A percentile compares a stretch with the other conserved stretches of the same genome.
phyloP scores from a whole-genome alignment of 1,140 invertebrate genomes.

The Hyphantria cunea region DNA sequence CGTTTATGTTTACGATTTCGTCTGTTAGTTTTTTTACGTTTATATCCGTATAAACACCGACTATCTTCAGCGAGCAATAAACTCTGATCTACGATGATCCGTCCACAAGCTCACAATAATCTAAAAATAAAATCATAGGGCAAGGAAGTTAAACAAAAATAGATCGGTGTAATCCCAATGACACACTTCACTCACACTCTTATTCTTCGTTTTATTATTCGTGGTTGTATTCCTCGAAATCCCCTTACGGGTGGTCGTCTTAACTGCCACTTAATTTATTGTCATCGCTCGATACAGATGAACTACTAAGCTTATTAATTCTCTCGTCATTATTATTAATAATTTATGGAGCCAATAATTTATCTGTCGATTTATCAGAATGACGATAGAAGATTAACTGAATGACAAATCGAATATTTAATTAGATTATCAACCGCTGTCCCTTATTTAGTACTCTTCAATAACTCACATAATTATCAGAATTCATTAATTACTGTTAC shows the following conservation, averaged over 20 bases:
- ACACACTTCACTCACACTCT: slow-evolving; percentile 51
- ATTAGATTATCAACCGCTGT: slow-evolving; percentile 19
- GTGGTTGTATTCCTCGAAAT: slow-evolving; percentile 54
- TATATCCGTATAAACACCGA: slow-evolving; percentile 32
- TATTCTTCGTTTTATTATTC: slow-evolving; percentile 46
- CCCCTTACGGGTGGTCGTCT: slow-evolving; percentile 57
- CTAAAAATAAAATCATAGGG: slow-evolving; percentile 54
- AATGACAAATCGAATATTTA: slow-evolving; percentile 15
- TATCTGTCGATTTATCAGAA: slow-evolving; percentile 28
- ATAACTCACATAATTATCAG: too few species aligned
- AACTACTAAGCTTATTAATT: slow-evolving; percentile 10
- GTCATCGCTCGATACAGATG: slow-evolving; percentile 9
- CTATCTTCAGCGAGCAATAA: slow-evolving; percentile 40
- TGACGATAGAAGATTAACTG: slow-evolving; percentile 25
- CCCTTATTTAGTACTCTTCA: too few species aligned
- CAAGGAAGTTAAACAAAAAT: slow-evolving; percentile 49
- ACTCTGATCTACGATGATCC: slow-evolving; percentile 49
- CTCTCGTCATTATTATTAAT: slow-evolving; percentile 24
- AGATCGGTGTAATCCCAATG: slow-evolving; percentile 57
- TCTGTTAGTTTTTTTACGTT: slow-evolving; percentile 26
- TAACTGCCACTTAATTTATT: slow-evolving; percentile 32
- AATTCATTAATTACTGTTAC: too few species aligned
- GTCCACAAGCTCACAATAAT: slow-evolving; percentile 46
- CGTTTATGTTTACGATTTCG: slow-evolving; percentile 18
- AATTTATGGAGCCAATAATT: slow-evolving; percentile 27